Evolutionary conservation across 2,113 vertebrate species (phyloP), one percentile per base, ranked within the genome.

Genomic region (Apteryx owenii): DNA sequence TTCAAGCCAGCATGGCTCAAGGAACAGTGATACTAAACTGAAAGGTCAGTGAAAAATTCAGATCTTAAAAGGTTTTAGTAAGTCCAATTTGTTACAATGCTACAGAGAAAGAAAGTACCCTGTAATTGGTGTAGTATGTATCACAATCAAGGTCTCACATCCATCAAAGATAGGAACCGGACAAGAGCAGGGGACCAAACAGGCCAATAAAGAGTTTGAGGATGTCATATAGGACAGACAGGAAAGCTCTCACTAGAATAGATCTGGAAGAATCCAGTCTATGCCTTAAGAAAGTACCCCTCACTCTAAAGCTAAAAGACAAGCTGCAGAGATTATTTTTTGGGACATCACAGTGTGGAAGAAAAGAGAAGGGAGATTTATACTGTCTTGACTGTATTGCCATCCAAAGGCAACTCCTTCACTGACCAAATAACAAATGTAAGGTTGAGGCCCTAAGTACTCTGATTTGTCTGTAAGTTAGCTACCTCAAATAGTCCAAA

Each of bases 41-140:
- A 78, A 86, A 86, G 50, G 50, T n/a, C 29, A 73, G 51, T 65
- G n/a, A 93, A 95, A 40, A 5, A 15, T 29, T 80, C 58, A 73
- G 22, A 62, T 78, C 40, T 83, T 53, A 58, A 62, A 36, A 31
- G 29, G 29, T 31, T 58, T 18, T 31, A 58, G 28, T 31, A 91
- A 29, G 20, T 28, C 7, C 70, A 50, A 28, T 53, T 92, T 44
- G 44, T 15, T 36, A 44, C 36, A 88, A 88, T 53, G 20, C 12
- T 15, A 13, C 5, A 70, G 42, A 64, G 81, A 72, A 62, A 12
- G 21, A 88, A 66, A 85, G 13, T 15, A 50, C 10, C 3, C 12
- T 2, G 0, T 40, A 70, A 70, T 29, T 83, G 40, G 12, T 40
- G 70, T 81, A 54, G 23, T 81, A 62, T 33, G 18, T 20, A 91